Evolutionary conservation across 2,797 vertebrate genomes (phyloP), one percentile per base, ranked within the genome.

Genomic region (Mallotus villosus): DNA sequence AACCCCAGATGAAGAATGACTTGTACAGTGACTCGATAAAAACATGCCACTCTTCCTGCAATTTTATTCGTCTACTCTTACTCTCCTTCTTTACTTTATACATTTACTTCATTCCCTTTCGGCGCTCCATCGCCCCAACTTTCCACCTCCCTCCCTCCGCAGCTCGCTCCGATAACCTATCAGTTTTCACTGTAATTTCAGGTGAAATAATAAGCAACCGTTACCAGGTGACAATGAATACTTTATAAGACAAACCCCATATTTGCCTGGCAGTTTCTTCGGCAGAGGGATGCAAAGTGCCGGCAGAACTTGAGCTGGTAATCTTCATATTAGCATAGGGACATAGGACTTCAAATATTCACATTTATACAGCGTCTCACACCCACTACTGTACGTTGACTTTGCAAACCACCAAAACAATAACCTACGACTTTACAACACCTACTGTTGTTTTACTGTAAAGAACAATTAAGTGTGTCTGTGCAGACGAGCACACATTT

Each of bases 191-290:
- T 94, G 92, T 93, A 94, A 94, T 94, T 95, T 94, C 92, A 93
- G 92, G 93, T 94, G 92, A 95, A 94, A 94, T 93, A 92, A 94
- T 94, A 94, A 94, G 94, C 85, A 78, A 91, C 92, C 86, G 93
- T 94, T 94, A 95, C 93, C 91, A 93, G 92, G 92, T 94, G 92
- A 93, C 94, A 93, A 95, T 95, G 92, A 94, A 94, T 94, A 94
- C 92, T 95, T 95, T 93, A 94, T 94, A 94, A 95, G 93, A 93
- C 93, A 92, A 93, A 93, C 91, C 92, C 88, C 91, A 93, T 92
- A 94, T 95, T 94, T 94, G 93, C 92, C 92, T 94, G 93, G 92
- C 93, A 92, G 93, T 94, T 94, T 92, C 91, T 92, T 93, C 90
- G 82, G 85, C 90, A 89, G 85, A 80, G 85, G 82, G 90, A 94